A percentile compares a stretch with the other conserved stretches of the same genome.
Conservation (phyloP, 2,888 invertebrate genomes). For the Latrodectus elegans region DNA sequence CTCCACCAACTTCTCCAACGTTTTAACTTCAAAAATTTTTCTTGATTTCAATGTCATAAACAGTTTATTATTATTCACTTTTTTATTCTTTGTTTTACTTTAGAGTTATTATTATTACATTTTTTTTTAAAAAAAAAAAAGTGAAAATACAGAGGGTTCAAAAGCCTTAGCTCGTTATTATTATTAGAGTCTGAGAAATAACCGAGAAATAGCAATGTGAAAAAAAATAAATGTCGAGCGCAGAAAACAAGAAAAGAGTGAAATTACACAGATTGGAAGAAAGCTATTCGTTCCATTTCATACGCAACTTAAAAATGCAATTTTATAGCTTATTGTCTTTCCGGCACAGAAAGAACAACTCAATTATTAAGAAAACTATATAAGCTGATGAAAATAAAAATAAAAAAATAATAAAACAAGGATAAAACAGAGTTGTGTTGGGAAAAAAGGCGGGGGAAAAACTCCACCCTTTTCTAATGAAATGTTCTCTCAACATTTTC, state of each 20-base stretch:
- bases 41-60: constrained; percentile 34
- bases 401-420: neutral
- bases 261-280: constrained; percentile 34
- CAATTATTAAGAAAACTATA: constrained; percentile 60
- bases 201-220: constrained; percentile 10
- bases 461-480: constrained; percentile 44
- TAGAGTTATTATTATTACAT: constrained; percentile 51
- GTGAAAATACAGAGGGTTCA: constrained; percentile 12
- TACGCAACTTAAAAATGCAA: constrained; percentile 58
- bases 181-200: constrained; percentile 47
- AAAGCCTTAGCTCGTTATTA: constrained; percentile 41
- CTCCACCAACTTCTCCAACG: constrained; percentile 8
- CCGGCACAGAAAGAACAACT: constrained; percentile 60
- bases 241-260: constrained; percentile 2
- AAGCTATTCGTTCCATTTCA: constrained; percentile 18
- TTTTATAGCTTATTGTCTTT: constrained; percentile 67
- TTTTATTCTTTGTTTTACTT: constrained; percentile 16
- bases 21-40: constrained; percentile 43
- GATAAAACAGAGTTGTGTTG: constrained; percentile 6
- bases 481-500: constrained; percentile 21
- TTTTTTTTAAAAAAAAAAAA: constrained; percentile 31
- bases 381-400: constrained; percentile 1
- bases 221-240: constrained; percentile 23
- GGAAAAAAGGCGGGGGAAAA: constrained; percentile 29
- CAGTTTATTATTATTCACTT: constrained; percentile 34